Base-by-base conservation (phyloP, 2,888 invertebrate species). In the Aproaerema taeniolella region DNA sequence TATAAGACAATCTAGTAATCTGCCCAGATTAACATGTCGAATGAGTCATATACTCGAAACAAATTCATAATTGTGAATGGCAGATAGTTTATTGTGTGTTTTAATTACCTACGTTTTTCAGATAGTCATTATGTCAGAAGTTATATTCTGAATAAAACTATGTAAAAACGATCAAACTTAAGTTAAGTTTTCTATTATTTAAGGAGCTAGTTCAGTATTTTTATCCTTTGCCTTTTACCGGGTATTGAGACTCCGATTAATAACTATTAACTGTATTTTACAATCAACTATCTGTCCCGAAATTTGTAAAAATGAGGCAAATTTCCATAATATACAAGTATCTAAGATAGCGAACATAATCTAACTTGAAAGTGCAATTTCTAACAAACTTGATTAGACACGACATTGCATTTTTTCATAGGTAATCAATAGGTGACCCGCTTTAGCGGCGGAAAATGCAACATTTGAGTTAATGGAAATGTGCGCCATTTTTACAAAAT, bases 181-280 rank as follows among this genome's bases (percentile, higher is more conserved):
- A 15, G 38, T 30, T 38, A 33, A 33, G 33, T 20, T 20, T 12
- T 31, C 28, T 31, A 12, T 24, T 26, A 38, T 38, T 31, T 38
- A 31, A 31, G 31, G 16, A 38, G 38, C 38, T 31, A 38, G 25
- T 38, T 31, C 38, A 38, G 26, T 31, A 38, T 38, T 31, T 25
- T 31, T 31, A 12, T 28, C n/a, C 17, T 30, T 37, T 30, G 16
- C 6, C 14, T n/a, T 17, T 9, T 15, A 29, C 10, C 38, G 31
- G 26, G 31, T 31, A 31, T 26, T 7, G n/a, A 26, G 26, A 9
- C 8, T 5, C n/a, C 26, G 26, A 34, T 14, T 14, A 17, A 11
- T 33, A 12, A 6, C 3, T 20, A 3, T 20, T 20, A 10, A 5
- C 14, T 24, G 7, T 2, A 12, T 15, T 12, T 26, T 35, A 35